Conservation (phyloP, 2,888 invertebrate species). For the Lepeophtheirus nordmannii region DNA sequence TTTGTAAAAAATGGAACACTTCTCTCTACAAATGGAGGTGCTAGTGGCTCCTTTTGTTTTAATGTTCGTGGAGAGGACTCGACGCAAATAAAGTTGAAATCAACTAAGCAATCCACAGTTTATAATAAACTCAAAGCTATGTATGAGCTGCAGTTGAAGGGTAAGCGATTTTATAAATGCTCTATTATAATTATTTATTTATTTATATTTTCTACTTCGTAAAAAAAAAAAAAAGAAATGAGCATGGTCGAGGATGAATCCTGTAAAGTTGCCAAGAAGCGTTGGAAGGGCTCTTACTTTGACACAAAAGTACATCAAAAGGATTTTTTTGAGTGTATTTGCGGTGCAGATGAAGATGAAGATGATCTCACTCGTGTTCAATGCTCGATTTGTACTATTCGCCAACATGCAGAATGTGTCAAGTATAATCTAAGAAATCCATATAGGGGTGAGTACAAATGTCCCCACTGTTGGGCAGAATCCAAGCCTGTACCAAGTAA, state of each 20-base stretch:
- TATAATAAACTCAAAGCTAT: not conserved
- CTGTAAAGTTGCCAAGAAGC: not conserved
- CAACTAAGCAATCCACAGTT: not conserved
- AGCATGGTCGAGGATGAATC: not conserved
- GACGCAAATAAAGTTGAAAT: too few relatives aligned
- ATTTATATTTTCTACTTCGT: too few relatives aligned
- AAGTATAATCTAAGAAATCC: conserved; percentile 30
- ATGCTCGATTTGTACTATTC: conserved; percentile 44
- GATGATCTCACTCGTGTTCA: conserved; percentile 33
- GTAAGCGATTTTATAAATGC: not conserved
- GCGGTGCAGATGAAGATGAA: conserved; percentile 32
- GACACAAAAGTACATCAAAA: conserved; percentile 29
- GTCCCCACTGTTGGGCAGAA: conserved; percentile 49
- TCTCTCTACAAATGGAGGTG: not conserved
- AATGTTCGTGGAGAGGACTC: not conserved
- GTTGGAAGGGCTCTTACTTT: conserved; percentile 29
- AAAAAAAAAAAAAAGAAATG: too few relatives aligned
- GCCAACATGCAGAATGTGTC: conserved; percentile 51
- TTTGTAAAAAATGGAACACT: not conserved
- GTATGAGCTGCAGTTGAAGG: not conserved
- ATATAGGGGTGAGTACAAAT: conserved; percentile 38
- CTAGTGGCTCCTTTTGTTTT: conserved; percentile 2
- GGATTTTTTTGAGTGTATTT: conserved; percentile 36
- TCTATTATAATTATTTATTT: too few relatives aligned
- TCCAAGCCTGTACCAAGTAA: conserved; percentile 41